Conservation (phyloP, 1,140 invertebrate species). For the Platorchestia sp. region DNA sequence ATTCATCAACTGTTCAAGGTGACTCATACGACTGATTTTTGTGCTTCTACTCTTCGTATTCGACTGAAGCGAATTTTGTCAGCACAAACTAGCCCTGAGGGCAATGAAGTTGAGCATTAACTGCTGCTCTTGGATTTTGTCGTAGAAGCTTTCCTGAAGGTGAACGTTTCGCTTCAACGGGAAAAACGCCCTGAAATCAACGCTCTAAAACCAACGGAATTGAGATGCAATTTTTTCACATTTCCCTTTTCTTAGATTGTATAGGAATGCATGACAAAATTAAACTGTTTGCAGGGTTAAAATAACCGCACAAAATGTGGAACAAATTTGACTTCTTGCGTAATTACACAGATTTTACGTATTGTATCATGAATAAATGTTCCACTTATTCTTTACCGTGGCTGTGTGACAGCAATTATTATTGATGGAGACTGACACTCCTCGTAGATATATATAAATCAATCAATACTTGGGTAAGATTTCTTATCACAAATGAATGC, state of each 20-base stretch:
- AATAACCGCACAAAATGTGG: neutral
- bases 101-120: neutral
- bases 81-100: neutral
- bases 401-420: no score
- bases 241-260: neutral
- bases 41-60: neutral
- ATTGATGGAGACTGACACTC: no score
- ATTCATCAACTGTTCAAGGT: neutral
- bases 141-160: neutral
- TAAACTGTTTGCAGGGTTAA: neutral
- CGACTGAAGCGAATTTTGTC: neutral
- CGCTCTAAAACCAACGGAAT: neutral
- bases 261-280: neutral
- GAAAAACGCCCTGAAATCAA: neutral
- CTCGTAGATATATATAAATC: no score
- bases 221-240: neutral
- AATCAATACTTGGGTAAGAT: no score
- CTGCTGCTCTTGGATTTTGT: neutral
- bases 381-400: neutral
- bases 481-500: no score
- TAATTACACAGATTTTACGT: no score
- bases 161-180: neutral
- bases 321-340: neutral
- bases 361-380: neutral
- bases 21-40: neutral